phyloP scores from a whole-genome alignment of 1,140 invertebrate genomes.

The Conopomorpha cramerella region DNA sequence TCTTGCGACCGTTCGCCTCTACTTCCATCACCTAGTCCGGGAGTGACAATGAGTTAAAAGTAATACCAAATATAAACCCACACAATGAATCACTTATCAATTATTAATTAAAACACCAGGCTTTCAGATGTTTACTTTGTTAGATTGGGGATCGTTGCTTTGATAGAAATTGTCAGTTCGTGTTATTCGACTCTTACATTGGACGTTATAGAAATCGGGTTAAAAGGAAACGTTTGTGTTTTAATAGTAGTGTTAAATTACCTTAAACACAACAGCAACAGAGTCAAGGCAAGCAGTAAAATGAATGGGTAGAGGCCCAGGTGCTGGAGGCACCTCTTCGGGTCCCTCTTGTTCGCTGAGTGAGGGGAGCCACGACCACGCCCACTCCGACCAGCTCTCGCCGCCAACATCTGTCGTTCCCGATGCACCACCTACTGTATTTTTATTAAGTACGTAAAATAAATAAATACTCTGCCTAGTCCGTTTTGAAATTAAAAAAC shows the following conservation, averaged over 20 bases:
- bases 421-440: conserved; percentile 10
- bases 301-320: conserved; percentile 16
- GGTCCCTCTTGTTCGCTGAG: conserved; percentile 15
- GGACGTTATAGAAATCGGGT: too few relatives aligned
- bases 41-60: too few relatives aligned
- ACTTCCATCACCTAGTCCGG: conserved; percentile 36
- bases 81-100: too few relatives aligned
- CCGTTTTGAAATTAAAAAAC: too few relatives aligned
- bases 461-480: too few relatives aligned
- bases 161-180: too few relatives aligned
- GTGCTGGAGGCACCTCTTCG: conserved; percentile 12
- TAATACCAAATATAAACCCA: too few relatives aligned
- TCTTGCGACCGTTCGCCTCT: conserved; percentile 11
- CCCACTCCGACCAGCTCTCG: conserved; percentile 43
- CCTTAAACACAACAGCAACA: conserved; percentile 29
- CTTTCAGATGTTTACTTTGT: too few relatives aligned
- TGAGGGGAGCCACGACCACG: conserved; percentile 42
- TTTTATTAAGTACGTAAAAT: conserved; percentile 2
- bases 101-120: too few relatives aligned
- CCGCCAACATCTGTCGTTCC: too few relatives aligned
- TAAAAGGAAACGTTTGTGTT: conserved; percentile 1
- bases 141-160: too few relatives aligned
- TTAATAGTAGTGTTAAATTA: conserved; percentile 6
- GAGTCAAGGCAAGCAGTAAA: conserved; percentile 26
- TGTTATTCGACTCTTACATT: too few relatives aligned